These are phyloP conservation scores for Lithobates pipiens DNA, from an alignment of 2,797 vertebrate species.

Conservation along the genomic window DNA sequence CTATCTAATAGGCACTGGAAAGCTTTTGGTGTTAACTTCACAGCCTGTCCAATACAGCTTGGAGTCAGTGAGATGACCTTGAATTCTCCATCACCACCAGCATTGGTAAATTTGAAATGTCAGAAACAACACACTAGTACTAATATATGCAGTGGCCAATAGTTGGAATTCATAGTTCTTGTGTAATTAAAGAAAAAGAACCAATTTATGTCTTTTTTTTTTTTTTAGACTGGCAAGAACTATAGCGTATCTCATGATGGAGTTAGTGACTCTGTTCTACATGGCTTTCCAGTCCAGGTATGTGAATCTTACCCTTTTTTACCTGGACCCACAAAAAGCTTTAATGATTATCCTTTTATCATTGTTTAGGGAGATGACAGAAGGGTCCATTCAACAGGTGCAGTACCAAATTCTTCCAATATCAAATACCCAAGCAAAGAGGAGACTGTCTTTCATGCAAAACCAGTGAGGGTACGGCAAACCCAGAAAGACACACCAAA, in stretches of 20 bases:
- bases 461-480: conserved; percentile 73
- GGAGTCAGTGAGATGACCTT: neutral
- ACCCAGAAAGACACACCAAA: conserved; percentile 55
- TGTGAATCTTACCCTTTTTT: neutral
- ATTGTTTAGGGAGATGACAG: conserved; percentile 72
- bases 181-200: neutral
- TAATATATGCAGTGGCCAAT: neutral
- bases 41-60: neutral
- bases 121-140: neutral
- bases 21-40: neutral
- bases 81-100: neutral
- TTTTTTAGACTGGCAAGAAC: conserved; percentile 74
- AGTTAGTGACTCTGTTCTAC: conserved; percentile 80
- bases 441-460: conserved; percentile 74
- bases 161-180: neutral
- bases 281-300: conserved; percentile 76
- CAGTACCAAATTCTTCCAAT: conserved; percentile 64
- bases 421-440: conserved; percentile 63
- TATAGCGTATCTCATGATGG: conserved; percentile 75
- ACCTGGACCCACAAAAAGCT: neutral
- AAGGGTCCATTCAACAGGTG: conserved; percentile 80
- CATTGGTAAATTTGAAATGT: neutral
- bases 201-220: neutral
- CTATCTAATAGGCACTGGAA: too few species aligned
- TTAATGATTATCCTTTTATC: neutral